phyloP scores from a whole-genome alignment of 1,140 invertebrate genomes.

The Choristoneura fumiferana region DNA sequence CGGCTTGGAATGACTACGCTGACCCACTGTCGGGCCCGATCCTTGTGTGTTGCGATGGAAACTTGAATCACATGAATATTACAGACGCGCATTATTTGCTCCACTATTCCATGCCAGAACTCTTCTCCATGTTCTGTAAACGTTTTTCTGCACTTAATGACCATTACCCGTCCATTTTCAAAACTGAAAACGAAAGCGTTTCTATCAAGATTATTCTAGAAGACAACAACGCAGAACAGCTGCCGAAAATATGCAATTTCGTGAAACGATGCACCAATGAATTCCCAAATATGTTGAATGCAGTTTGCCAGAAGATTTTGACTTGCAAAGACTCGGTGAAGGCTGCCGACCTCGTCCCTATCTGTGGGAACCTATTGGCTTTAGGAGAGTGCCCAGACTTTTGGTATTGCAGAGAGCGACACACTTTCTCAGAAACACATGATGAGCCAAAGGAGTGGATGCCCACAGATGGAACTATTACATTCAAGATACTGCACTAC shows the following conservation, averaged over 20 bases:
- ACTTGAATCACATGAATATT: slow-evolving; percentile 63
- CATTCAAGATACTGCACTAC: slow-evolving; percentile 63
- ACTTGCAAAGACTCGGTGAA: slow-evolving; percentile 48
- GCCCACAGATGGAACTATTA: slow-evolving; percentile 54
- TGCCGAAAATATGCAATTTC: slow-evolving; percentile 69
- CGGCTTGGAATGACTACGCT: slow-evolving; percentile 48
- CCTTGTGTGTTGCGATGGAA: slow-evolving; percentile 65
- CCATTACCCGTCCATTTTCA: slow-evolving; percentile 65
- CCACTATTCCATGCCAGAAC: slow-evolving; percentile 59
- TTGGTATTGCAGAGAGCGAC: slow-evolving; percentile 57
- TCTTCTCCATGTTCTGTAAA: slow-evolving; percentile 63
- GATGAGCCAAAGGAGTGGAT: slow-evolving; percentile 60
- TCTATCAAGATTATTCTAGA: slow-evolving; percentile 66
- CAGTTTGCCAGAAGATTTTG: slow-evolving; percentile 43
- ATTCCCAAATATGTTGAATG: slow-evolving; percentile 43
- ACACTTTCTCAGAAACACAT: slow-evolving; percentile 45
- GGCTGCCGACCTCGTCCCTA: slow-evolving; percentile 49
- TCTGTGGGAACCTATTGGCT: slow-evolving; percentile 57
- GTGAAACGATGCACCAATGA: slow-evolving; percentile 58
- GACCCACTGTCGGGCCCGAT: slow-evolving; percentile 56
- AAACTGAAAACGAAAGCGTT: slow-evolving; percentile 33
- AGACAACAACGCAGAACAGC: slow-evolving; percentile 52
- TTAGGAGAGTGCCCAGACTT: slow-evolving; percentile 61
- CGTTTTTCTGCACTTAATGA: slow-evolving; percentile 67
- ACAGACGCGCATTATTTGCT: slow-evolving; percentile 60